Percentiles rank a stretch among this genome's conserved stretches.
These are phyloP conservation scores for Homalodisca vitripennis DNA, from an alignment of 1,140 invertebrate genomes.

Conservation along the genomic window DNA sequence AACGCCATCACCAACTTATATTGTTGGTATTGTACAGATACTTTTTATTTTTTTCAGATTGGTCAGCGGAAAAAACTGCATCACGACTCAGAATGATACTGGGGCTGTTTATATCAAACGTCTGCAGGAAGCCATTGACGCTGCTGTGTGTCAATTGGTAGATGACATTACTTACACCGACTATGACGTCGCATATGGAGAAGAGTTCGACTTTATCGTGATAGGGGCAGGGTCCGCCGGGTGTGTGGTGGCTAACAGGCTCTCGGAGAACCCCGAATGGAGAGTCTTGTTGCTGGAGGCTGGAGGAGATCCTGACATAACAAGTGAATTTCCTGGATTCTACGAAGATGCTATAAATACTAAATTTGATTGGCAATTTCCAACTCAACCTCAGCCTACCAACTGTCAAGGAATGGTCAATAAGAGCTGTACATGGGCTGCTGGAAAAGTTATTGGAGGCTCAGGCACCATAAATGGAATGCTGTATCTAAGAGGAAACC, in stretches of 20 bases:
- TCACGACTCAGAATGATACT: not conserved
- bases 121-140: not conserved
- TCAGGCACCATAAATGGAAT: slow-evolving; percentile 61
- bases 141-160: not conserved
- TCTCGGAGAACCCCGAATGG: slow-evolving; percentile 55
- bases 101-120: not conserved
- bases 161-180: not conserved
- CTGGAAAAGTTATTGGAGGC: slow-evolving; percentile 56
- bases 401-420: slow-evolving; percentile 9
- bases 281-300: slow-evolving; percentile 69
- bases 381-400: not conserved
- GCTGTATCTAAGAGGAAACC: slow-evolving; percentile 64
- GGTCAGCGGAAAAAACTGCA: no score
- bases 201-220: slow-evolving; percentile 54
- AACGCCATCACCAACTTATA: no score
- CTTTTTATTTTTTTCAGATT: no score
- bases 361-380: slow-evolving; percentile 52
- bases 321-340: slow-evolving; percentile 44
- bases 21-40: no score
- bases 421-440: slow-evolving; percentile 58
- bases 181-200: not conserved
- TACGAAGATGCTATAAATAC: slow-evolving; percentile 50
- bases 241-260: slow-evolving; percentile 61
- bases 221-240: slow-evolving; percentile 64
- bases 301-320: slow-evolving; percentile 65